Evolutionary conservation across 2,113 vertebrate genomes (phyloP).

Genomic region (Sebastes schlegelii): DNA sequence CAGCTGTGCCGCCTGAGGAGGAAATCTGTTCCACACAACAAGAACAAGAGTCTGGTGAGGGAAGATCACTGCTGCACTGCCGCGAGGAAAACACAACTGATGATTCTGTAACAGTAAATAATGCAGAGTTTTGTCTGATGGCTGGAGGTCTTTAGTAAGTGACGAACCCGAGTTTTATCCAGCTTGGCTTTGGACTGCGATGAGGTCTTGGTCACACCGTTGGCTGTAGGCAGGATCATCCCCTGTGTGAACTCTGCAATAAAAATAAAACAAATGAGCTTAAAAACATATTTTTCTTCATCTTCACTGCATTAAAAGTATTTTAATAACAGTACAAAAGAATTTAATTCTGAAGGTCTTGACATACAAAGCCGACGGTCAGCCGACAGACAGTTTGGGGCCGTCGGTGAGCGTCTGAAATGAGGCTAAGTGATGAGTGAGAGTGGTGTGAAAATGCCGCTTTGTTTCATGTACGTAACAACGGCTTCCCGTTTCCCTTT

Average conservation of each 20-base stretch:
- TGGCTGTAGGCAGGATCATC: slow-evolving; percentile 97
- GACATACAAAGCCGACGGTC: too few species aligned
- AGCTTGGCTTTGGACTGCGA: slow-evolving; percentile 84
- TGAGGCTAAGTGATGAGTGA: too few species aligned
- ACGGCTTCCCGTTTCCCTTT: too few species aligned
- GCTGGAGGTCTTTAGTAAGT: not conserved
- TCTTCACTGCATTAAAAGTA: not conserved
- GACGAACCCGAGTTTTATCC: slow-evolving; percentile 86
- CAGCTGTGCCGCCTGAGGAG: slow-evolving; percentile 46
- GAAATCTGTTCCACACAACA: slow-evolving; percentile 65
- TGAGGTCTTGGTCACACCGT: slow-evolving; percentile 85
- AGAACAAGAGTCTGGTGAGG: not conserved
- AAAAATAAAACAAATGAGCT: not conserved
- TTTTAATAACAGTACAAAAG: not conserved
- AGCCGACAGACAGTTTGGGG: too few species aligned
- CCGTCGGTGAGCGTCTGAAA: too few species aligned
- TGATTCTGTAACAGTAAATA: not conserved
- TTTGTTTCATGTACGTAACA: too few species aligned
- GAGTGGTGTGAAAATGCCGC: too few species aligned
- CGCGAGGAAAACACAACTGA: not conserved
- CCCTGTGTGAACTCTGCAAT: slow-evolving; percentile 96
- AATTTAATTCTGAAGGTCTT: too few species aligned
- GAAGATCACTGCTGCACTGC: not conserved
- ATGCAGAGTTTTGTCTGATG: not conserved
- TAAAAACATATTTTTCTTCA: not conserved